Percentiles rank a stretch among this genome's conserved stretches.
phyloP scores from a whole-genome alignment of 2,797 vertebrate genomes.

The Epinephelus coioides region DNA sequence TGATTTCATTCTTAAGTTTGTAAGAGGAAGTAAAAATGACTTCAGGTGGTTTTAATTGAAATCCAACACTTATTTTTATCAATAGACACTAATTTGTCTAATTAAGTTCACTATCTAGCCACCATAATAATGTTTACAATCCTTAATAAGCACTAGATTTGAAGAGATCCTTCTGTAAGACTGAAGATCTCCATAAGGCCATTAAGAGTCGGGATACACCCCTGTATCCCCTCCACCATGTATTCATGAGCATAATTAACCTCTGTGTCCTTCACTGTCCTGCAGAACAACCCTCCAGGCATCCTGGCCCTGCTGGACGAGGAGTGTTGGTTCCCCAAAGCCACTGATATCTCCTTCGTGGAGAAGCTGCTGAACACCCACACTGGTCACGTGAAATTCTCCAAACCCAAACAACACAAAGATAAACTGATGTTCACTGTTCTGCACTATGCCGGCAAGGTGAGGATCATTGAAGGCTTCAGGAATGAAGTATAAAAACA shows the following conservation, averaged over 20 bases:
- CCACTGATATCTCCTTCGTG: constrained; percentile 94
- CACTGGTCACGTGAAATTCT: constrained; percentile 92
- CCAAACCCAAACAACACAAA: constrained; percentile 95
- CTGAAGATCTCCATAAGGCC: no score
- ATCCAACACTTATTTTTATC: background rate
- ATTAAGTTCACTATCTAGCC: no score
- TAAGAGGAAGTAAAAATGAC: no score
- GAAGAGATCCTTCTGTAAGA: no score
- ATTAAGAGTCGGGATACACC: no score
- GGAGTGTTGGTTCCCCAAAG: constrained; percentile 99
- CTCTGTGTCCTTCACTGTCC: background rate
- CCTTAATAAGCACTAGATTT: no score
- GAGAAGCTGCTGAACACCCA: constrained; percentile 93
- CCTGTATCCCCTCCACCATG: no score
- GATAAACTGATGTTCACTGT: constrained; percentile 95
- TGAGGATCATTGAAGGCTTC: constrained; percentile 63
- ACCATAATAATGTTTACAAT: no score
- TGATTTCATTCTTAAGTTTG: no score
- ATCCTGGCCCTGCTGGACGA: constrained; percentile 96
- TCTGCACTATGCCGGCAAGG: constrained; percentile 95
- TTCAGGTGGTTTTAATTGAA: background rate
- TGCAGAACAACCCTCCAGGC: constrained; percentile 95
- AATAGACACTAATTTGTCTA: no score
- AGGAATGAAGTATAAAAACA: background rate
- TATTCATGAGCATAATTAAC: background rate